Evolutionary conservation across 23 tunicate species (phyloP).

Genomic region (Phallusia fumigata): DNA sequence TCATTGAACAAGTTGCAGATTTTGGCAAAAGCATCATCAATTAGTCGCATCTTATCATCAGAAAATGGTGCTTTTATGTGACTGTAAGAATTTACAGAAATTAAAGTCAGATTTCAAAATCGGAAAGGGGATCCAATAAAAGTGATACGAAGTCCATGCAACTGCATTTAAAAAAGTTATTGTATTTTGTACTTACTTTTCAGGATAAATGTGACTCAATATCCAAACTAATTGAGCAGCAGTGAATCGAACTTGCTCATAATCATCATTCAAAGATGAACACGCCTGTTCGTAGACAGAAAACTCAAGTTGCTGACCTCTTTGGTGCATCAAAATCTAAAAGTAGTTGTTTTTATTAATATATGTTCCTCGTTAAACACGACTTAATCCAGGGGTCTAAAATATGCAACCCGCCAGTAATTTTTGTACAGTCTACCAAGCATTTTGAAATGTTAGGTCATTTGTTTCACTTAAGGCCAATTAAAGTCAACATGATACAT

Average conservation of each 20-base stretch:
- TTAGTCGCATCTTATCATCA: slow-evolving; percentile 77
- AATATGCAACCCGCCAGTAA: too few species aligned
- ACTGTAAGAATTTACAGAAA: slow-evolving; percentile 17
- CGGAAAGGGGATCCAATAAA: too few species aligned
- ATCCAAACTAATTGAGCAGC: slow-evolving; percentile 86
- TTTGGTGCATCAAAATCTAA: slow-evolving; percentile 63
- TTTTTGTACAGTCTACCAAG: too few species aligned
- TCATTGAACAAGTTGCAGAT: slow-evolving; percentile 93
- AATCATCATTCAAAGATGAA: slow-evolving; percentile 69
- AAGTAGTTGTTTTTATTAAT: too few species aligned
- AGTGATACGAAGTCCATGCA: too few species aligned
- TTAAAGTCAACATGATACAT: too few species aligned
- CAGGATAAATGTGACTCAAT: slow-evolving; percentile 79
- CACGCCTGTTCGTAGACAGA: slow-evolving; percentile 77
- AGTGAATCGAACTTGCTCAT: slow-evolving; percentile 61
- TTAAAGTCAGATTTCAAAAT: too few species aligned
- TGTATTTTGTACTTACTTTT: slow-evolving; percentile 30
- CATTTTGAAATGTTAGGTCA: too few species aligned
- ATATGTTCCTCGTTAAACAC: too few species aligned
- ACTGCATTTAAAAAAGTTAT: background rate
- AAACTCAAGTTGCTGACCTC: slow-evolving; percentile 71
- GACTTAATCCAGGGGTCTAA: too few species aligned
- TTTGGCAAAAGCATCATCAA: slow-evolving; percentile 93
- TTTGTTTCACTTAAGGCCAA: too few species aligned
- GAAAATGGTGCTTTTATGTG: slow-evolving; percentile 46